phyloP scores from a whole-genome alignment of 1,140 invertebrate genomes.

The Pseudomyrmex cubaensis region DNA sequence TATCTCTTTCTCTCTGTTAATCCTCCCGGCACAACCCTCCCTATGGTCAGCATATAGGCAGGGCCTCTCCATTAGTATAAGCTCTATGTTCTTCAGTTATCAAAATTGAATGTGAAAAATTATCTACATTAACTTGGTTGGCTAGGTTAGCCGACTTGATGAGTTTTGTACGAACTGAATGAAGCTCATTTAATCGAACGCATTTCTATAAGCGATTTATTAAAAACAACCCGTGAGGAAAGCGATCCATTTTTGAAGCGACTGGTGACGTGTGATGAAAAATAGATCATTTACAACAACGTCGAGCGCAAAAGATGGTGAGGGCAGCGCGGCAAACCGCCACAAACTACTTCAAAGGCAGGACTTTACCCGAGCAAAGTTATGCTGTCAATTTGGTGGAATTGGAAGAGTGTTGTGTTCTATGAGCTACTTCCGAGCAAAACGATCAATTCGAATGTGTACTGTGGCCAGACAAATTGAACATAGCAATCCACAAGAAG shows the following conservation, averaged over 20 bases:
- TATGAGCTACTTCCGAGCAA: slow-evolving; percentile 68
- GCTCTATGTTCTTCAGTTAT: too few species aligned
- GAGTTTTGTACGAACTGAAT: too few species aligned
- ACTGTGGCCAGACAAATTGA: slow-evolving; percentile 27
- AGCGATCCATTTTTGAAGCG: slow-evolving; percentile 18
- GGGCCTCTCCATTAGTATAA: too few species aligned
- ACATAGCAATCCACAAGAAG: slow-evolving; percentile 18
- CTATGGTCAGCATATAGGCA: too few species aligned
- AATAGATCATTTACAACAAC: slow-evolving; percentile 19
- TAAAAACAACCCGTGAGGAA: background rate
- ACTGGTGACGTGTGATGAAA: background rate
- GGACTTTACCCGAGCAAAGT: slow-evolving; percentile 40
- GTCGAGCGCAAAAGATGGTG: slow-evolving; percentile 20
- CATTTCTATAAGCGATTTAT: too few species aligned
- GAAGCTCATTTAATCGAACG: too few species aligned
- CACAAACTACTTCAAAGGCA: background rate
- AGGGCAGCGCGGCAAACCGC: background rate
- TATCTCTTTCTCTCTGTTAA: too few species aligned
- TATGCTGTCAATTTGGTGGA: slow-evolving; percentile 60
- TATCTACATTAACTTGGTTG: too few species aligned
- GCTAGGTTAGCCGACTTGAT: too few species aligned
- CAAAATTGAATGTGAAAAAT: too few species aligned
- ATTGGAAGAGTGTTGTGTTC: slow-evolving; percentile 61
- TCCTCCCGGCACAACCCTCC: too few species aligned
- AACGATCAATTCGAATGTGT: slow-evolving; percentile 67